Evolutionary conservation across 2,888 invertebrate species (phyloP).

Genomic region (Lycaena phlaeas): DNA sequence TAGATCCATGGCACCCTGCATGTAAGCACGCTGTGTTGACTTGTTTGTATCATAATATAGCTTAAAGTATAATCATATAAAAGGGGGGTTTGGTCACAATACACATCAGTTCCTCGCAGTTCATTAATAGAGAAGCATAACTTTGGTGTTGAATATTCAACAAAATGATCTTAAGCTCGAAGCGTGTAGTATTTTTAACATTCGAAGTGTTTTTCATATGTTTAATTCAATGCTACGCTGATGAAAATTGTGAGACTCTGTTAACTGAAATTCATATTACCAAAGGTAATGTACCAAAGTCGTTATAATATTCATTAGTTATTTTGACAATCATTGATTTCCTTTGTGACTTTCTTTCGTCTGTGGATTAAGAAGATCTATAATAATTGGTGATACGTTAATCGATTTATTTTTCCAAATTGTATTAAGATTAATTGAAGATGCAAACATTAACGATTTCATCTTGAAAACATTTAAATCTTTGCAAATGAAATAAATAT

Average conservation of each 20-base stretch:
- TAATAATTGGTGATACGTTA: too few species aligned
- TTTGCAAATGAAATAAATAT: too few species aligned
- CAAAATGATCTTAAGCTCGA: slow-evolving; percentile 15
- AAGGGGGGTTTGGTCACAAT: slow-evolving; percentile 11
- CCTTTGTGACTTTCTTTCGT: too few species aligned
- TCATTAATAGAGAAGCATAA: slow-evolving; percentile 7
- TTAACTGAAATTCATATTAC: slow-evolving; percentile 90
- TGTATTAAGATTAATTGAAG: too few species aligned
- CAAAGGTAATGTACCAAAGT: slow-evolving; percentile 81
- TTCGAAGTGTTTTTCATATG: slow-evolving; percentile 19
- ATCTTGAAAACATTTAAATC: too few species aligned
- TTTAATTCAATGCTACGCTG: slow-evolving; percentile 35
- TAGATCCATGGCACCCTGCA: too few species aligned
- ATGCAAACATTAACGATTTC: too few species aligned
- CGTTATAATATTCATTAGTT: too few species aligned
- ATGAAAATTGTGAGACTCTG: slow-evolving; percentile 88
- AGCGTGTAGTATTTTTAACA: slow-evolving; percentile 10
- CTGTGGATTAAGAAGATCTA: too few species aligned
- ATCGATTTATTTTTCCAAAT: too few species aligned
- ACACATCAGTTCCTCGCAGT: slow-evolving; percentile 12
- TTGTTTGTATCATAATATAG: slow-evolving; percentile 2
- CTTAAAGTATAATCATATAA: slow-evolving; percentile 14
- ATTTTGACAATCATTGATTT: too few species aligned
- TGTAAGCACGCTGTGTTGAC: not conserved
- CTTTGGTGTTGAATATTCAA: not conserved